Conservation (phyloP, 2,113 vertebrate species). For the Sebastes schlegelii region DNA sequence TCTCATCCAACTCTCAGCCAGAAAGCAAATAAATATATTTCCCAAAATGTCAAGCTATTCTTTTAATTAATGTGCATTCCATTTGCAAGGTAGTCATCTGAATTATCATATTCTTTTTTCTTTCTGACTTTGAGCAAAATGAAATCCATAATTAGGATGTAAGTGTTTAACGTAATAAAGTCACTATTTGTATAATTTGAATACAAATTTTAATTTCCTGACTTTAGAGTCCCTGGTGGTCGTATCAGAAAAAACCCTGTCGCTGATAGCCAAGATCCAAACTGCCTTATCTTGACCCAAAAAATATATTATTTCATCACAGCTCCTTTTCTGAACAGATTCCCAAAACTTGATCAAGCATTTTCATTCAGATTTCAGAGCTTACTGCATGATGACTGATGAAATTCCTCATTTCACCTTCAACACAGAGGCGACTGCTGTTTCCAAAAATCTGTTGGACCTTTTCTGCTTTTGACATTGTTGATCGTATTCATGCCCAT, state of each 20-base stretch:
- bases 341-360: neutral
- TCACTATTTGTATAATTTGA: neutral
- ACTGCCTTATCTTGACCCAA: neutral
- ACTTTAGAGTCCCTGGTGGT: neutral
- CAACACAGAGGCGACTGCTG: constrained; percentile 9
- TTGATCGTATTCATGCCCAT: constrained; percentile 8
- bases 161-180: neutral
- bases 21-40: neutral
- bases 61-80: neutral
- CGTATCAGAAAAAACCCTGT: neutral
- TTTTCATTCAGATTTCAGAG: constrained; percentile 11
- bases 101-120: neutral
- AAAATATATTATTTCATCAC: neutral
- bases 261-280: neutral
- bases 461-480: constrained; percentile 17
- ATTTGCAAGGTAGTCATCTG: neutral
- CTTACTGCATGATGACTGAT: constrained; percentile 13
- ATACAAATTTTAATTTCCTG: neutral
- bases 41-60: neutral
- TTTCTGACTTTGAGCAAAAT: neutral
- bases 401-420: constrained; percentile 20
- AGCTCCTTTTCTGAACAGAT: neutral
- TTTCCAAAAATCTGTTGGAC: constrained; percentile 13
- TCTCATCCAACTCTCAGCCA: neutral
- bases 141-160: neutral